Conservation (phyloP, 1,140 invertebrate genomes). For the Carposina sasakii region DNA sequence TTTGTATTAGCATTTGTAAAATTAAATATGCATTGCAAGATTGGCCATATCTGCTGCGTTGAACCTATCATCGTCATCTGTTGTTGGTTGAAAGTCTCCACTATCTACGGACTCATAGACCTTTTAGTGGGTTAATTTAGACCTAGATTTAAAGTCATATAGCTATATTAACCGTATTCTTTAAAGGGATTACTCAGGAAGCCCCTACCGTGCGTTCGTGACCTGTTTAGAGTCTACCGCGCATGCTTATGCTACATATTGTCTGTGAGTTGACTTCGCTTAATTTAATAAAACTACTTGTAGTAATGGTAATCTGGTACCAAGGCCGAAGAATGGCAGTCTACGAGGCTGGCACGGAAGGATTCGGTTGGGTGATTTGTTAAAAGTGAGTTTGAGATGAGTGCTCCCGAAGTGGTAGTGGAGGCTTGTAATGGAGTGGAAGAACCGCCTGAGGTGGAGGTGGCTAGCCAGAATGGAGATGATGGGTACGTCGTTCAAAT, state of each 20-base stretch:
- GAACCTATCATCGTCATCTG: too few species aligned
- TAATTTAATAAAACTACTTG: slow-evolving; percentile 73
- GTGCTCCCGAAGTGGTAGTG: slow-evolving; percentile 53
- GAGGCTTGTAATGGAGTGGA: slow-evolving; percentile 55
- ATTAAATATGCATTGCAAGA: too few species aligned
- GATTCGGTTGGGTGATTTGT: slow-evolving; percentile 34
- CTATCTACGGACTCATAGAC: slow-evolving; percentile 28
- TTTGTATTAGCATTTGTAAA: too few species aligned
- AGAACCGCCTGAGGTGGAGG: slow-evolving; percentile 27
- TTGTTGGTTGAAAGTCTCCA: too few species aligned
- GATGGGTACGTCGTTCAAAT: slow-evolving; percentile 61
- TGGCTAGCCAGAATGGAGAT: slow-evolving; percentile 37
- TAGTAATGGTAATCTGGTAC: slow-evolving; percentile 63
- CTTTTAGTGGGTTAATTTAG: slow-evolving; percentile 9
- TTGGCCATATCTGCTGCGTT: too few species aligned
- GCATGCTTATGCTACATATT: slow-evolving; percentile 60
- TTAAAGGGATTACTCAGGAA: slow-evolving; percentile 67
- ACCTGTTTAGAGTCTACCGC: slow-evolving; percentile 57
- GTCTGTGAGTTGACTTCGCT: slow-evolving; percentile 61
- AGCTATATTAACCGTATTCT: slow-evolving; percentile 31
- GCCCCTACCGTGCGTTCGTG: slow-evolving; percentile 64
- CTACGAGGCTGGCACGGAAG: slow-evolving; percentile 34
- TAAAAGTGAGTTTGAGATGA: slow-evolving; percentile 37
- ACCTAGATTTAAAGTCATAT: too few species aligned
- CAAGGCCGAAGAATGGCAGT: slow-evolving; percentile 63